A percentile compares a stretch with the other conserved stretches of the same genome.
These are phyloP conservation scores for Piaya cayana DNA, from an alignment of 2,113 vertebrate species.

Conservation along the genomic window DNA sequence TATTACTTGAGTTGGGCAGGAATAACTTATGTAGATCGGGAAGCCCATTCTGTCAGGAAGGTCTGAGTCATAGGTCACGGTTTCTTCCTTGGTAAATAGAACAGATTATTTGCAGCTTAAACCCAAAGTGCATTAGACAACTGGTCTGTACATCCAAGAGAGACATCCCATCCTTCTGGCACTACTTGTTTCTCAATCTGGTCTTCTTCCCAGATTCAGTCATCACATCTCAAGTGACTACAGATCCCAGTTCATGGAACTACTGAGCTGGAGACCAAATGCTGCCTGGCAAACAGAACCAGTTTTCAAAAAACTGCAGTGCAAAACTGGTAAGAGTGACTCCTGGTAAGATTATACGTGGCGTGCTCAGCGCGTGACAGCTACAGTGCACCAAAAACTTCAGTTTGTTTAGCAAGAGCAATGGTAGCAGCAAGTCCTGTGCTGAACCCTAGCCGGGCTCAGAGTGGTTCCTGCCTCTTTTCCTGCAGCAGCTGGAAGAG, in stretches of 20 bases:
- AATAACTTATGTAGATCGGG: background rate
- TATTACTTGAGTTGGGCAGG: conserved; percentile 4
- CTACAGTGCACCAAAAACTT: fast-evolving
- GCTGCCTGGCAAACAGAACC: conserved; percentile 40
- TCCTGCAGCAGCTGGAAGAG: conserved; percentile 26
- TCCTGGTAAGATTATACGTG: fast-evolving
- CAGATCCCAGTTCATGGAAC: conserved; percentile 5
- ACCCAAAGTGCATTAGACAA: background rate
- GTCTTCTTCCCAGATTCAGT: conserved; percentile 52
- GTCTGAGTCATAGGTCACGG: conserved; percentile 38
- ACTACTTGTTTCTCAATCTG: conserved; percentile 6
- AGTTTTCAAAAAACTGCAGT: background rate
- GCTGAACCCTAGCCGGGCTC: background rate
- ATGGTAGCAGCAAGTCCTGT: background rate
- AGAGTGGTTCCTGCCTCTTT: background rate
- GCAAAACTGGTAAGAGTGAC: background rate
- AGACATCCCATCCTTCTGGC: background rate
- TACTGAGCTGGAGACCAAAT: conserved; percentile 28
- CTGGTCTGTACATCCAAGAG: conserved; percentile 3
- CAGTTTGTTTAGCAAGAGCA: background rate
- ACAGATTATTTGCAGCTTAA: conserved; percentile 16
- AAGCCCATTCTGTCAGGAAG: conserved; percentile 29
- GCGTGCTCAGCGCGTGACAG: fast-evolving
- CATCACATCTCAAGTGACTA: conserved; percentile 32
- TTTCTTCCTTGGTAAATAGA: conserved; percentile 27